Percentiles rank a stretch among this genome's conserved stretches.
These are phyloP conservation scores for Chrysina gloriosa DNA, from an alignment of 2,888 invertebrate genomes.

Conservation along the genomic window DNA sequence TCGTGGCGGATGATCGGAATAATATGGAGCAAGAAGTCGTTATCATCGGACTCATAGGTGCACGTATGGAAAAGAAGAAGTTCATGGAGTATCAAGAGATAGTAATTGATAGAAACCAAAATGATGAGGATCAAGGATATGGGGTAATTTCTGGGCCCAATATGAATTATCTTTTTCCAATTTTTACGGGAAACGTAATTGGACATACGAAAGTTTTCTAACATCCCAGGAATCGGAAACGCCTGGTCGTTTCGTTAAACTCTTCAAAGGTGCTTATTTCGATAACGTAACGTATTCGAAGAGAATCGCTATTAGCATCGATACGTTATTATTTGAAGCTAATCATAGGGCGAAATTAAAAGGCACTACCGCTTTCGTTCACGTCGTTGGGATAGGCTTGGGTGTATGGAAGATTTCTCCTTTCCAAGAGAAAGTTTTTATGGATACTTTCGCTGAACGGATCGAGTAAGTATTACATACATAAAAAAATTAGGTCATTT, in stretches of 20 bases:
- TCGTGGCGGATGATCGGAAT: slow-evolving; percentile 58
- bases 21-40: slow-evolving; percentile 66
- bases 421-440: slow-evolving; percentile 52
- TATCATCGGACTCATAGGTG: slow-evolving; percentile 66
- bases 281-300: slow-evolving; percentile 63
- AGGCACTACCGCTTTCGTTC: slow-evolving; percentile 62
- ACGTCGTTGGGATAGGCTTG: slow-evolving; percentile 59
- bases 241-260: slow-evolving; percentile 17
- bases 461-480: slow-evolving; percentile 46
- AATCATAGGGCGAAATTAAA: slow-evolving; percentile 61
- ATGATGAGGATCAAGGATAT: slow-evolving; percentile 67
- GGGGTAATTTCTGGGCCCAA: slow-evolving; percentile 48
- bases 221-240: slow-evolving; percentile 26
- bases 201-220: slow-evolving; percentile 39
- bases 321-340: slow-evolving; percentile 64
- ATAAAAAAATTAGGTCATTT: too few relatives aligned
- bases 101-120: slow-evolving; percentile 66
- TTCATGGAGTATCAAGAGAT: slow-evolving; percentile 70
- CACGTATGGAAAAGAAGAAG: slow-evolving; percentile 64
- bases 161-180: slow-evolving; percentile 54
- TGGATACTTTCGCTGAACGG: slow-evolving; percentile 52
- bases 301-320: slow-evolving; percentile 59
- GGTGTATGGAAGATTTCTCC: slow-evolving; percentile 53
- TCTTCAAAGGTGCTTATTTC: slow-evolving; percentile 57
- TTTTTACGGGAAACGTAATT: slow-evolving; percentile 54